Evolutionary conservation across 2,888 invertebrate genomes (phyloP).

Genomic region (Drosophila demipolita): DNA sequence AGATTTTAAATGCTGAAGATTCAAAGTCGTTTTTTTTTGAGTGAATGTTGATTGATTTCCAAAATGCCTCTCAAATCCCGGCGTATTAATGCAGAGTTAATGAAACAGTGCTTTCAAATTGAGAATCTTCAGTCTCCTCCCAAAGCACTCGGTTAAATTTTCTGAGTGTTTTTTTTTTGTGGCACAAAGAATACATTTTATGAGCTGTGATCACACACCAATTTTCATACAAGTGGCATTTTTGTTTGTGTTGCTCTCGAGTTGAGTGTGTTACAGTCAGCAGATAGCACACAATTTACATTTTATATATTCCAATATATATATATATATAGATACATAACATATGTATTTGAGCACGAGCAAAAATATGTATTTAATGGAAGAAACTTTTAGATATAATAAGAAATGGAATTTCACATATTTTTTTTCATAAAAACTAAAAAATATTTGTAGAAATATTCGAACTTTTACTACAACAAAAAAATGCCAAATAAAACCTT

Average conservation of each 20-base stretch:
- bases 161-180: background rate
- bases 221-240: conserved; percentile 25
- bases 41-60: conserved; percentile 27
- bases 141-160: background rate
- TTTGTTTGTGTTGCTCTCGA: too few relatives aligned
- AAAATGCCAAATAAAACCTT: background rate
- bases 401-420: background rate
- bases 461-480: fast-evolving
- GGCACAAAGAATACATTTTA: conserved; percentile 46
- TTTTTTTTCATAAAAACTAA: background rate
- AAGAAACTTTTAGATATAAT: background rate
- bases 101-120: conserved; percentile 68
- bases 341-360: too few relatives aligned
- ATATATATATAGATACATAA: too few relatives aligned
- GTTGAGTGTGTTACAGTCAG: background rate
- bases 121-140: conserved; percentile 17
- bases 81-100: conserved; percentile 62
- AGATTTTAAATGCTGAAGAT: conserved; percentile 28
- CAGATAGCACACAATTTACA: background rate
- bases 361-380: background rate
- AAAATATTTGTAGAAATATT: background rate
- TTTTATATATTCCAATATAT: background rate
- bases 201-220: conserved; percentile 41
- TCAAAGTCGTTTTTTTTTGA: too few relatives aligned
- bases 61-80: conserved; percentile 42